These are phyloP conservation scores for Augochlora pura DNA, from an alignment of 1,140 invertebrate species.

Conservation along the genomic window DNA sequence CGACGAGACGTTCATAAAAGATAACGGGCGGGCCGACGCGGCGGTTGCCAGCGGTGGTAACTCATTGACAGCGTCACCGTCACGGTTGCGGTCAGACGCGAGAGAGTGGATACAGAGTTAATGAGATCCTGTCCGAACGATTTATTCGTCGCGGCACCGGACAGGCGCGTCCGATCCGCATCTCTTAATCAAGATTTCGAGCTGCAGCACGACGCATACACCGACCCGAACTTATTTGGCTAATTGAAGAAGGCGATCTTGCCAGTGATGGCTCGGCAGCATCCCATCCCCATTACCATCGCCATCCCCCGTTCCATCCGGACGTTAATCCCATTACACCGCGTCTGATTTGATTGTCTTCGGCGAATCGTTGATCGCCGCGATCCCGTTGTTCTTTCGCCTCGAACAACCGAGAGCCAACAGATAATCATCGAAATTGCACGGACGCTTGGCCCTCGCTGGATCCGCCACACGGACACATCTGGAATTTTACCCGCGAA, in stretches of 20 bases:
- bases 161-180: constrained; percentile 8
- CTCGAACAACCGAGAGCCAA: too few species aligned
- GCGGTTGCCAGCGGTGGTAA: not conserved
- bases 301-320: too few species aligned
- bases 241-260: constrained; percentile 38
- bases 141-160: constrained; percentile 21
- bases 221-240: constrained; percentile 36
- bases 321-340: constrained; percentile 12
- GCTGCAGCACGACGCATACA: constrained; percentile 11
- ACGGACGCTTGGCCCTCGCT: too few species aligned
- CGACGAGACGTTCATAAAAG: too few species aligned
- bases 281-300: not conserved
- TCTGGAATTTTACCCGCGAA: too few species aligned
- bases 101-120: constrained; percentile 31
- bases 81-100: constrained; percentile 33
- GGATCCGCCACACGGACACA: too few species aligned
- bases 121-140: constrained; percentile 36
- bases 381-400: too few species aligned
- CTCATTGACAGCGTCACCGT: not conserved
- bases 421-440: too few species aligned
- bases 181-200: constrained; percentile 37
- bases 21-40: too few species aligned
- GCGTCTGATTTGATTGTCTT: constrained; percentile 14
- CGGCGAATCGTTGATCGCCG: too few species aligned
- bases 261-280: not conserved